Evolutionary conservation across 1,140 invertebrate genomes (phyloP).

Genomic region (Tetragonula clypearis): DNA sequence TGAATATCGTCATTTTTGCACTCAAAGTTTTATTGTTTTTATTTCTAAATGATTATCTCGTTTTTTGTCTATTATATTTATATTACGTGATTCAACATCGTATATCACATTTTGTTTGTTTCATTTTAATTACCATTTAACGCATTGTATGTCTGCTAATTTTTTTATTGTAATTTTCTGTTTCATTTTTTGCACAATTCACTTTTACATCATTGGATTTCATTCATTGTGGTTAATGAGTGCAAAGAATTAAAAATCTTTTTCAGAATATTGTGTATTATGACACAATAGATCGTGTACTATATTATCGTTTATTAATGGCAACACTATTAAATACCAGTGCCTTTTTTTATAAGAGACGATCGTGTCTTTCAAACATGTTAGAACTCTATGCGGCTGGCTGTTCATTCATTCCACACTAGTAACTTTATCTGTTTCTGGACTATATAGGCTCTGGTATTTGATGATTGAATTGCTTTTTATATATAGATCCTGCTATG

Average conservation of each 20-base stretch:
- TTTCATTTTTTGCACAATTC: not conserved
- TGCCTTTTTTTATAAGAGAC: not conserved
- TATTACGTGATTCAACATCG: not conserved
- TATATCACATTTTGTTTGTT: not conserved
- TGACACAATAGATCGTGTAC: not conserved
- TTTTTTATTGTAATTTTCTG: not conserved
- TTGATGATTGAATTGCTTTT: conserved; percentile 26
- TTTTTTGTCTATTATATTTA: not conserved
- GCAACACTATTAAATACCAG: conserved; percentile 25
- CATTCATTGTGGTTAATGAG: not conserved
- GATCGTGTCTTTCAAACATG: not conserved
- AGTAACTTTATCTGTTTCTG: not conserved
- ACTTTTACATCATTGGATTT: not conserved
- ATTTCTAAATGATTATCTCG: not conserved
- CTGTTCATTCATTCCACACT: not conserved
- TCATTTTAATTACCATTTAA: not conserved
- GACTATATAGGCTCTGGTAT: conserved; percentile 13
- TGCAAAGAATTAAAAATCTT: conserved; percentile 12
- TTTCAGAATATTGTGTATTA: not conserved
- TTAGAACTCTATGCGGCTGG: not conserved
- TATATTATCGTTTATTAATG: conserved; percentile 22
- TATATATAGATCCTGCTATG: conserved; percentile 36
- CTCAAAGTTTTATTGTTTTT: not conserved
- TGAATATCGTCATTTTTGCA: conserved; percentile 16
- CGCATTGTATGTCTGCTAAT: not conserved